Percentiles rank a stretch among this genome's conserved stretches.
Evolutionary conservation across 2,113 vertebrate species (phyloP).

Genomic region (Ranitomeya variabilis): DNA sequence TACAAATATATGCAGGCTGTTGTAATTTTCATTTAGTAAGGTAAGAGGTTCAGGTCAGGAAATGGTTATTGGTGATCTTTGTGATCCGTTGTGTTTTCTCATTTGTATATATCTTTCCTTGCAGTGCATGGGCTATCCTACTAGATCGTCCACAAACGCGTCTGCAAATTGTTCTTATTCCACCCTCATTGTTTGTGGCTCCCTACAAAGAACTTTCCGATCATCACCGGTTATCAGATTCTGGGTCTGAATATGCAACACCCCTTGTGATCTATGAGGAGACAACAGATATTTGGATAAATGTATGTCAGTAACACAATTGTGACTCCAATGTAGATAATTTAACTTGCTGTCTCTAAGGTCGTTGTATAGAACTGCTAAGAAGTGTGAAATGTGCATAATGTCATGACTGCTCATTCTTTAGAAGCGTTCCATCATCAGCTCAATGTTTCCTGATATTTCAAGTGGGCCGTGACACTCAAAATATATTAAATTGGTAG

Average conservation of each 20-base stretch:
- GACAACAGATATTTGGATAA: conserved; percentile 85
- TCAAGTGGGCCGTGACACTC: too few species aligned
- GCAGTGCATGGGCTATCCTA: conserved; percentile 79
- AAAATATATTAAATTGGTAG: too few species aligned
- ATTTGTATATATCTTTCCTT: conserved; percentile 36
- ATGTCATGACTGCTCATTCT: background rate
- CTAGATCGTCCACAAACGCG: conserved; percentile 80
- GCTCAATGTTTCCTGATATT: too few species aligned
- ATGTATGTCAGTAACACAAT: conserved; percentile 65
- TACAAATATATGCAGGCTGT: background rate
- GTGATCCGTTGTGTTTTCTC: background rate
- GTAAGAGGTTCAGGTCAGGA: background rate
- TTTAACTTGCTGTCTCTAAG: background rate
- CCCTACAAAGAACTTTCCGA: conserved; percentile 78
- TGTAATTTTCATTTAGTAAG: background rate
- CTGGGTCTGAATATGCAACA: conserved; percentile 75
- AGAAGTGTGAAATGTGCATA: background rate
- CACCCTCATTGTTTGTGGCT: conserved; percentile 79
- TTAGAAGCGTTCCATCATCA: background rate
- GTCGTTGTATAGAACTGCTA: background rate
- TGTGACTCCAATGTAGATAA: background rate
- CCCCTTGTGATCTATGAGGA: conserved; percentile 82
- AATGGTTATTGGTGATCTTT: background rate
- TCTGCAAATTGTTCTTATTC: conserved; percentile 79
- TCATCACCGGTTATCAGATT: conserved; percentile 74